Percentiles rank a stretch among this genome's conserved stretches.
Evolutionary conservation across 2,113 vertebrate species (phyloP).

Genomic region (Tetrax tetrax): DNA sequence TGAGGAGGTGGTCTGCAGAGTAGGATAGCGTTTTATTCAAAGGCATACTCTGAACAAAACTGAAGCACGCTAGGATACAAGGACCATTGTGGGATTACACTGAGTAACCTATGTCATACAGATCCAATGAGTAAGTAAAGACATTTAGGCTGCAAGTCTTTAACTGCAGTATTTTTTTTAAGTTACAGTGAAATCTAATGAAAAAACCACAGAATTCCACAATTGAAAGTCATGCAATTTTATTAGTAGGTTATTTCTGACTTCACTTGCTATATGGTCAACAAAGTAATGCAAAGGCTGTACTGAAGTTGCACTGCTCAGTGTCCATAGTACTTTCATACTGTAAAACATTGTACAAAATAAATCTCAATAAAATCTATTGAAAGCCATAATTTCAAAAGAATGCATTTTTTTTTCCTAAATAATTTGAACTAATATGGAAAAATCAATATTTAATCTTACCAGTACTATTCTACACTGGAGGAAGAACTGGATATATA

Average conservation of each 20-base stretch:
- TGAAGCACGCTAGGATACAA: not conserved
- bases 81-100: not conserved
- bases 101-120: not conserved
- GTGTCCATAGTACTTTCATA: not conserved
- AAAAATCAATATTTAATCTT: constrained; percentile 73
- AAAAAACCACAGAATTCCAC: not conserved
- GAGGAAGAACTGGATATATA: not conserved
- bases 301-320: not conserved
- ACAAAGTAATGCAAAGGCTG: not conserved
- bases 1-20: not conserved
- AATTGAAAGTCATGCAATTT: not conserved
- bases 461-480: not conserved
- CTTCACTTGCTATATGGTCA: not conserved
- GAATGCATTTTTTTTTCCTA: not conserved
- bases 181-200: not conserved
- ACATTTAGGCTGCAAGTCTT: not conserved
- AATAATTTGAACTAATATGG: constrained; percentile 40
- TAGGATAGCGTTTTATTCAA: not conserved
- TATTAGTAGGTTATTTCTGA: not conserved
- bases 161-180: not conserved
- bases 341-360: not conserved
- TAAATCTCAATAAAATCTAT: constrained; percentile 28
- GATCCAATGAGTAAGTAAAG: not conserved
- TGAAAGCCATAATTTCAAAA: constrained; percentile 30
- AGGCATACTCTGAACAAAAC: not conserved